Evolutionary conservation across 2,113 vertebrate species (phyloP).

Genomic region (Leucosticte australis): DNA sequence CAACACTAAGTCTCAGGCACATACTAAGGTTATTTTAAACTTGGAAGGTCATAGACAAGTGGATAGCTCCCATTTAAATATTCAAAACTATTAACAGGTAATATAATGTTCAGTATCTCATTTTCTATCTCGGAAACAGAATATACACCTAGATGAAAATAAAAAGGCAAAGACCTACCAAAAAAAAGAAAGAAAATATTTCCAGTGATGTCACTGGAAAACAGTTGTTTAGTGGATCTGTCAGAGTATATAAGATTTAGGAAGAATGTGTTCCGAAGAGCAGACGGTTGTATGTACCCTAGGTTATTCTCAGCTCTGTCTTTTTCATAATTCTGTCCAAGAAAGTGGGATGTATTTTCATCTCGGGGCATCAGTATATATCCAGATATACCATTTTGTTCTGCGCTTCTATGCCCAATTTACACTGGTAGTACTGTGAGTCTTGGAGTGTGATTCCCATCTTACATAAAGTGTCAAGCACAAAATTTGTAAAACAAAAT

Average conservation of each 20-base stretch:
- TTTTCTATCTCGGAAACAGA: not conserved
- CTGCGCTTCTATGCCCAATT: not conserved
- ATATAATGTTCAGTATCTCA: not conserved
- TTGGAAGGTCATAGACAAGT: not conserved
- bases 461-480: not conserved
- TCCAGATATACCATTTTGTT: not conserved
- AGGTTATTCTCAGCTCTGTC: not conserved
- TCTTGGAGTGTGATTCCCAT: not conserved
- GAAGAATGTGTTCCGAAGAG: not conserved
- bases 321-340: not conserved
- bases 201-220: not conserved
- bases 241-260: not conserved
- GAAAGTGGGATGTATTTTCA: not conserved
- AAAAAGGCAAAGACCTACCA: not conserved
- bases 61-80: not conserved
- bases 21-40: not conserved
- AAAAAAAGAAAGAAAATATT: not conserved
- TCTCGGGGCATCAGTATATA: not conserved
- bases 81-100: not conserved
- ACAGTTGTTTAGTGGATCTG: not conserved
- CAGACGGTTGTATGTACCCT: not conserved
- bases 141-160: not conserved
- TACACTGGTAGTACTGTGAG: not conserved
- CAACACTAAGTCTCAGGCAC: not conserved
- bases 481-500: not conserved